These are phyloP conservation scores for Pogonus chalceus DNA, from an alignment of 1,140 invertebrate species.

Conservation along the genomic window DNA sequence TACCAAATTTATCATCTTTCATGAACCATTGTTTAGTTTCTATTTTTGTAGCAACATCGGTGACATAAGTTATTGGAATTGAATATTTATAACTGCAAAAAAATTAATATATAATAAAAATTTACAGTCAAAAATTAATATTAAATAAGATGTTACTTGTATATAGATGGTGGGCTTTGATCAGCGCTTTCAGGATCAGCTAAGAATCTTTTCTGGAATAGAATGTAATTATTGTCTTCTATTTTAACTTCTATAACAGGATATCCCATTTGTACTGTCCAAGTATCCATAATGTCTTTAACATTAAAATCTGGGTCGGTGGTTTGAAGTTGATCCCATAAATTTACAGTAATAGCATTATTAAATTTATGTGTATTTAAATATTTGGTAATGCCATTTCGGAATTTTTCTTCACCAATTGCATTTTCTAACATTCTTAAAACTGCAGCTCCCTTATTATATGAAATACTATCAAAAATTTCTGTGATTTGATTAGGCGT, in stretches of 20 bases:
- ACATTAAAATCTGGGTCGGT: conserved; percentile 40
- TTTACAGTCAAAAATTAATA: background rate
- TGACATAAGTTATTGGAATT: conserved; percentile 69
- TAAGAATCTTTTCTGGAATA: conserved; percentile 67
- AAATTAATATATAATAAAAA: conserved; percentile 12
- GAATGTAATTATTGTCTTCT: conserved; percentile 38
- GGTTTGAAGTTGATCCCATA: conserved; percentile 56
- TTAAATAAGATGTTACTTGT: conserved; percentile 39
- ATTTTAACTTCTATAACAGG: conserved; percentile 61
- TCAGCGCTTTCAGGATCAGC: conserved; percentile 47
- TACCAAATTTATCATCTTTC: conserved; percentile 34
- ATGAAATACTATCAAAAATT: conserved; percentile 87
- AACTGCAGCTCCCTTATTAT: conserved; percentile 83
- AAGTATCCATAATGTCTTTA: conserved; percentile 78
- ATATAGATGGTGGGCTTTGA: conserved; percentile 43
- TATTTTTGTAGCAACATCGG: conserved; percentile 39
- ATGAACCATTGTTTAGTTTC: conserved; percentile 48
- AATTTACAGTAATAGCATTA: conserved; percentile 72
- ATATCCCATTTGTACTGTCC: conserved; percentile 87
- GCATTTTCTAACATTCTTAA: conserved; percentile 85
- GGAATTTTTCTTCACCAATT: conserved; percentile 65
- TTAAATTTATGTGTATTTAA: conserved; percentile 56
- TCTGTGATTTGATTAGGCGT: conserved; percentile 85
- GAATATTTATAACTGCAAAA: conserved; percentile 67
- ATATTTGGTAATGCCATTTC: conserved; percentile 59